Percentiles rank a stretch among this genome's conserved stretches.
phyloP scores from a whole-genome alignment of 2,113 vertebrate species.

The Siniperca knerii region DNA sequence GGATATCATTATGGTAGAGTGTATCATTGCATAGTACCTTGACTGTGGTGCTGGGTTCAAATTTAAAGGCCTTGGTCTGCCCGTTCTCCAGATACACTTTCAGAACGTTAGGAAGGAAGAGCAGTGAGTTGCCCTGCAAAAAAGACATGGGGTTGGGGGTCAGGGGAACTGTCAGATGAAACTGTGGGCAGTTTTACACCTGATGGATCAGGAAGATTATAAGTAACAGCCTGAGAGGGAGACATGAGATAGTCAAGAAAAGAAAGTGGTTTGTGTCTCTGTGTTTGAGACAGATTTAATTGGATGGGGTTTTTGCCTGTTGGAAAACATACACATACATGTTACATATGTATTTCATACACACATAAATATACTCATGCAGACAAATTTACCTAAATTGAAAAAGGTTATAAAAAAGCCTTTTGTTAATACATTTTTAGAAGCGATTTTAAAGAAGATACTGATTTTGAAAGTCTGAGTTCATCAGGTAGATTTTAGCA shows the following conservation, averaged over 20 bases:
- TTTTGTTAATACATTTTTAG: neutral
- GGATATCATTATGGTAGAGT: neutral
- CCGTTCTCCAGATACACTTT: constrained; percentile 98
- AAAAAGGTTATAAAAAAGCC: neutral
- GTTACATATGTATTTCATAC: neutral
- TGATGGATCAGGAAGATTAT: constrained; percentile 12
- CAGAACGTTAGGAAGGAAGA: constrained; percentile 96
- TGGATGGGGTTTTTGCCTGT: too few species aligned
- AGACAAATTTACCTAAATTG: neutral
- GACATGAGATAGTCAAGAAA: neutral
- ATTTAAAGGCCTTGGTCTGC: constrained; percentile 98
- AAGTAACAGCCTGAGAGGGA: neutral
- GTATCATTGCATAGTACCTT: constrained; percentile 86
- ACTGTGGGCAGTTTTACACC: constrained; percentile 2
- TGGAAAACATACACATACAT: neutral
- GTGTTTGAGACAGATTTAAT: neutral
- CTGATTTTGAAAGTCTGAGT: neutral
- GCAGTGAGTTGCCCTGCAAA: constrained; percentile 93
- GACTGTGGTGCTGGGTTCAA: constrained; percentile 93
- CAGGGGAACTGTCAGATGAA: constrained; percentile 26
- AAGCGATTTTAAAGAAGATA: neutral
- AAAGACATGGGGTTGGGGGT: constrained; percentile 23
- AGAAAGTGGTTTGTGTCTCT: neutral
- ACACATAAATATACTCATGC: neutral
- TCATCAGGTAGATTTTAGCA: neutral